Percentiles rank a stretch among this genome's conserved stretches.
These are phyloP conservation scores for Megamerina dolium DNA, from an alignment of 2,888 invertebrate species.

Conservation along the genomic window DNA sequence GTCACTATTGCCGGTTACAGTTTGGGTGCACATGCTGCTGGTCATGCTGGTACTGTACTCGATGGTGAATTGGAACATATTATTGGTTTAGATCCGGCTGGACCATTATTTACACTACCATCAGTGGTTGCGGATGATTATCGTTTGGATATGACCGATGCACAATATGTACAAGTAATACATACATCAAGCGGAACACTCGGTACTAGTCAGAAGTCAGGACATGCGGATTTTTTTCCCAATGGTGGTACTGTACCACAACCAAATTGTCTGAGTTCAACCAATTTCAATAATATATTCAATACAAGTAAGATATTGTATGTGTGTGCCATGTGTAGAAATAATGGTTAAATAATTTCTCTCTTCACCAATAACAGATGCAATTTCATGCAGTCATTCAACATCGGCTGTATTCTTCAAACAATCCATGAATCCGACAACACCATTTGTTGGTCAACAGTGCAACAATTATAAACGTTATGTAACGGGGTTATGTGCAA, in stretches of 20 bases:
- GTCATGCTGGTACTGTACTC: slow-evolving; percentile 40
- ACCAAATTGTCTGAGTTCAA: slow-evolving; percentile 36
- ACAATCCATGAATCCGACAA: slow-evolving; percentile 42
- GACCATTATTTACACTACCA: slow-evolving; percentile 45
- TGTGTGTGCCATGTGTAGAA: too few species aligned
- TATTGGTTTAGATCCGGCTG: slow-evolving; percentile 48
- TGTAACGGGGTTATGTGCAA: slow-evolving; percentile 29
- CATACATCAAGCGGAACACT: slow-evolving; percentile 45
- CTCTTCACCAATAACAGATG: slow-evolving; percentile 30
- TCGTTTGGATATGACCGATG: slow-evolving; percentile 41
- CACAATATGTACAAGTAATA: slow-evolving; percentile 43
- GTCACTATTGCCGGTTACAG: slow-evolving; percentile 46
- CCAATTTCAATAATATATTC: slow-evolving; percentile 33
- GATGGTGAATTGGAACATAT: slow-evolving; percentile 43
- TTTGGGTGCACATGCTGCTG: slow-evolving; percentile 47
- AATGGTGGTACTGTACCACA: slow-evolving; percentile 45
- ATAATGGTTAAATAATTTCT: too few species aligned
- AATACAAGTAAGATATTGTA: slow-evolving; percentile 39
- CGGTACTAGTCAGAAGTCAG: slow-evolving; percentile 40
- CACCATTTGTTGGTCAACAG: slow-evolving; percentile 38
- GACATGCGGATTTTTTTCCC: slow-evolving; percentile 48
- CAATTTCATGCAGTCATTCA: slow-evolving; percentile 43
- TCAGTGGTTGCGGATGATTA: slow-evolving; percentile 37
- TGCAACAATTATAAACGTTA: slow-evolving; percentile 38
- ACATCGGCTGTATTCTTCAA: slow-evolving; percentile 44